Conservation (phyloP, 2,113 vertebrate genomes). For the Heterotis niloticus region DNA sequence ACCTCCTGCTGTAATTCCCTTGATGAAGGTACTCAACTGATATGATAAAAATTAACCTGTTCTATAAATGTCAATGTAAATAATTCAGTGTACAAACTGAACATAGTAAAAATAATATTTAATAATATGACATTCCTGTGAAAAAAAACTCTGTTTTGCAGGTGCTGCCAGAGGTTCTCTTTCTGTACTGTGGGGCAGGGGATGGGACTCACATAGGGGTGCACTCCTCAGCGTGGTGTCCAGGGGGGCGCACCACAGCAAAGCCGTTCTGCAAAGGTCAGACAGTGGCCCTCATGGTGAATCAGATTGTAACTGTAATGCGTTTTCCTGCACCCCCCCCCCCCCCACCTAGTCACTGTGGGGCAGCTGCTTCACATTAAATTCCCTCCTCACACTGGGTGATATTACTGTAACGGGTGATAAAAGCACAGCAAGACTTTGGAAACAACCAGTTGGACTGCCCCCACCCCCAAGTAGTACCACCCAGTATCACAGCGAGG, state of each 20-base stretch:
- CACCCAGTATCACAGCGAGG: too few relatives aligned
- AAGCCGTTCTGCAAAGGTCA: constrained; percentile 66
- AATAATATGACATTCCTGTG: neutral
- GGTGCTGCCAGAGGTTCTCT: neutral
- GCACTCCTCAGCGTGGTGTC: constrained; percentile 90
- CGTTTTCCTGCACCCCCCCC: constrained; percentile 25
- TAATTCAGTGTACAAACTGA: neutral
- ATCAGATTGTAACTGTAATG: constrained; percentile 30
- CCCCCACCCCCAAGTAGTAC: too few relatives aligned
- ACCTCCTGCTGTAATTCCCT: too few relatives aligned
- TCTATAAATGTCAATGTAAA: neutral
- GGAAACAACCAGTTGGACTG: too few relatives aligned
- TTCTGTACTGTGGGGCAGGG: neutral
- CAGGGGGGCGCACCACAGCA: constrained; percentile 67
- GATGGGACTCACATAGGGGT: constrained; percentile 84
- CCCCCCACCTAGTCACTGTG: constrained; percentile 54
- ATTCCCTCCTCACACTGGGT: constrained; percentile 38
- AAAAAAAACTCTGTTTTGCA: neutral
- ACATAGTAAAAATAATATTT: neutral
- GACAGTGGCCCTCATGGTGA: constrained; percentile 22
- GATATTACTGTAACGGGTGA: constrained; percentile 58
- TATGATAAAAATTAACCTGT: too few relatives aligned
- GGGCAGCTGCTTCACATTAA: constrained; percentile 61
- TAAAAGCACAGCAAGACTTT: too few relatives aligned
- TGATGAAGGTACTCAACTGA: too few relatives aligned